Base-by-base conservation (phyloP, 2,888 invertebrate species). In the Cosmopolites sordidus region DNA sequence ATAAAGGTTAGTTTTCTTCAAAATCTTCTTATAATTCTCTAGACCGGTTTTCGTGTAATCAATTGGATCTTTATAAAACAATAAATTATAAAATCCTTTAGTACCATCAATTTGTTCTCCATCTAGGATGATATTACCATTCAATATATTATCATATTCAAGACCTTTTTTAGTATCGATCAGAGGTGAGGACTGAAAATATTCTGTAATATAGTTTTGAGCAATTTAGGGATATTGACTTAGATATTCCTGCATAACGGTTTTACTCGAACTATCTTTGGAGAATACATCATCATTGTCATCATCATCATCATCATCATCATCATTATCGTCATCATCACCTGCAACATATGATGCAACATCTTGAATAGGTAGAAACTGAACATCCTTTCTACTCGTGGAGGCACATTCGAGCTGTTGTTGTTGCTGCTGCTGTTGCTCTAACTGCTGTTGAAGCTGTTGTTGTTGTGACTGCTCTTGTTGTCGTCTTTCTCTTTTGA, bases 281-380 rank as follows among this genome's bases (percentile, higher is more conserved):
- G n/a, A 9, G 6, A 12, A 9, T 14, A 16, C 9, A 16, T 11
- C n/a, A 16, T 11, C 15, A 14, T 16, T 16, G 8, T 17, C 16
- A 14, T 14, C 12, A 39, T 39, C 11, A 39, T 16, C 42, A 16
- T 42, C 42, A 15, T 17, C 42, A 15, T 42, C 42, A 42, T 42
- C 18, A 16, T 16, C 16, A 42, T 42, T n/a, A 42, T 17, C n/a
- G 6, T 6, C n/a, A 4, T 3, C 8, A 6, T 42, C 5, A 14
- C 6, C 11, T 42, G 14, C 16, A 16, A 16, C 6, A 16, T 15
- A 15, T 42, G 8, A n/a, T 42, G 18, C 42, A 42, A 42, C 5
- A 5, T 5, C 16, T 38, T n/a, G n/a, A 29, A 11, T 29, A 8
- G 30, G 30, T 29, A 29, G 30, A 29, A 29, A 29, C 11, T 29